phyloP scores from a whole-genome alignment of 2,888 invertebrate species.

The Eugnorisma glareosa region DNA sequence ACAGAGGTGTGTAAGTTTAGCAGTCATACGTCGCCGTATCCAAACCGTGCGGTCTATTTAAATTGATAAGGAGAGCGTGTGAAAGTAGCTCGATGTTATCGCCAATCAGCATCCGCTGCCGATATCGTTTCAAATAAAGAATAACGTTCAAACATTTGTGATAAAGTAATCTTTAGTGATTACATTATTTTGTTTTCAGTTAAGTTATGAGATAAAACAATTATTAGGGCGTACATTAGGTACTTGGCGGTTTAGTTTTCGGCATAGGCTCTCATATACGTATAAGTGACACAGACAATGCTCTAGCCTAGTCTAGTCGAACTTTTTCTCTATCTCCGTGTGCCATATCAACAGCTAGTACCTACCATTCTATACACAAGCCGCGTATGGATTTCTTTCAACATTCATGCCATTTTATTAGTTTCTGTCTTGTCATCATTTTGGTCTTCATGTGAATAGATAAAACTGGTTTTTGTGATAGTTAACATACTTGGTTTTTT shows the following conservation, averaged over 20 bases:
- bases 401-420: slow-evolving; percentile 2
- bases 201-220: slow-evolving; percentile 4
- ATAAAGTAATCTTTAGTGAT: slow-evolving; percentile 36
- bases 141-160: slow-evolving; percentile 21
- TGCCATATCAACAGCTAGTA: not conserved
- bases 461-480: not conserved
- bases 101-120: slow-evolving; percentile 42
- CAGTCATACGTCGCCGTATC: not conserved
- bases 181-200: slow-evolving; percentile 19
- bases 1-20: not conserved
- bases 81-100: slow-evolving; percentile 47
- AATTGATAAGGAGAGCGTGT: slow-evolving; percentile 45
- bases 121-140: slow-evolving; percentile 33
- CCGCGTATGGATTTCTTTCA: not conserved
- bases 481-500: slow-evolving; percentile 21
- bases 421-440: not conserved
- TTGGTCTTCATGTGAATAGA: not conserved
- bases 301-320: no score
- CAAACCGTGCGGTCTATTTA: slow-evolving; percentile 24
- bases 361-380: not conserved
- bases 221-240: not conserved
- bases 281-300: not conserved
- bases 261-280: not conserved
- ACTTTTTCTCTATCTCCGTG: not conserved
- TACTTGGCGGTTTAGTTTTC: not conserved